Base-by-base conservation (phyloP, 2,888 invertebrate genomes). In the Trichacis sp. region DNA sequence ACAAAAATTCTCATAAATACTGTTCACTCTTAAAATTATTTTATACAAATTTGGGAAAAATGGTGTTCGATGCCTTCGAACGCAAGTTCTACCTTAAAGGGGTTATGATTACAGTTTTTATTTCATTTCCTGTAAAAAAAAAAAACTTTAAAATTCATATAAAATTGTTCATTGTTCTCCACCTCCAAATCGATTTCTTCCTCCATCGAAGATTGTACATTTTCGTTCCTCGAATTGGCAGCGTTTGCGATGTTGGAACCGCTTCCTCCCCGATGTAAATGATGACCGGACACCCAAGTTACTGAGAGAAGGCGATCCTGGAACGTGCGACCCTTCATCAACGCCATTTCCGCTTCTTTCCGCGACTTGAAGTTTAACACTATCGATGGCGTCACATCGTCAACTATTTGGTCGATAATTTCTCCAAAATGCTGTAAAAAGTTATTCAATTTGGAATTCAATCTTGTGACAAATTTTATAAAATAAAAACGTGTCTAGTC, bases 351-450 rank as follows among this genome's bases (percentile, higher is more conserved):
- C 0, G 95, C 94, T 77, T 93, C 92, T 77, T 91, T 90, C 45
- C 95, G 87, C 33, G 90, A 88, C 73, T 90, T 89, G 85, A 90
- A 95, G 81, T 91, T 91, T 52, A 95, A 85, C 45, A 92, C 89
- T 69, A 93, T 87, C 75, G 92, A 91, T 12, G 95, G 95, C 62
- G 92, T 89, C 24, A 89, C 88, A 51, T 90, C 88, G 79, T 93
- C 92, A 70, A 91, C 90, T 56, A 90, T 89, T 79, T 93, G 92
- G 81, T 93, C 93, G n/a, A 91, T 91, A 70, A 97, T 91, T 80
- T 93, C 93, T 51, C 96, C 96, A 84, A 90, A 95, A 90, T 92
- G 91, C 95, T 95, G 85, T 1, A 84, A 72, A 47, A 14, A 42
- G n/a, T n/a, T n/a, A n/a, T n/a, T n/a, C n/a, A n/a, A n/a, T n/a